Base-by-base conservation (phyloP, 1,140 invertebrate genomes). In the Akabosia matsudoensis region DNA sequence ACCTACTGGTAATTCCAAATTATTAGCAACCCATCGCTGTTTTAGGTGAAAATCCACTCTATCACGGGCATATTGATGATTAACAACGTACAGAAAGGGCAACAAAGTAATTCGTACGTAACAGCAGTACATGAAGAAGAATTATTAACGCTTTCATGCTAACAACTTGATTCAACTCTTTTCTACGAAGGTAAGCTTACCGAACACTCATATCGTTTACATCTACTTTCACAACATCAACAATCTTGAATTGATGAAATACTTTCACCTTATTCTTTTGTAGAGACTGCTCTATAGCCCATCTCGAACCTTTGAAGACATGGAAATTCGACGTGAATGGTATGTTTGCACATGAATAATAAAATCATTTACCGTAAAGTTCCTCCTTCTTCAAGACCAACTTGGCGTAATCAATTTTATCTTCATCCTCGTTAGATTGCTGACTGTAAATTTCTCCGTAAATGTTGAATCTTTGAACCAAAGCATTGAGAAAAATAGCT, bases 161-260 rank as follows among this genome's bases (percentile, higher is more conserved):
- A n/a, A n/a, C n/a, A n/a, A n/a, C n/a, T n/a, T n/a, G n/a, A n/a
- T n/a, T n/a, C n/a, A n/a, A n/a, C n/a, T n/a, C n/a, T n/a, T n/a
- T n/a, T n/a, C n/a, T n/a, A n/a, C n/a, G n/a, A n/a, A n/a, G n/a
- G n/a, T n/a, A n/a, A n/a, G 37, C 37, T 67, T 30, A 67, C 70
- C 70, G n/a, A 34, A 72, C 45, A 24, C 70, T 72, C 70, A 72
- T 72, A 4, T 3, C 22, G 28, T 72, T 28, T 13, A 45, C 33
- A 24, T 72, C 70, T 3, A 37, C 70, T 45, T 72, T 72, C 13
- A 51, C 33, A 3, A 72, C 45, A 7, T 72, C 70, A 18, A 72
- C 70, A 26, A 72, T 45, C 24, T 34, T 13, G 14, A 72, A n/a
- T 2, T 33, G 4, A 28, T 34, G 31, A 34, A 37, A 72, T 2